Evolutionary conservation across 2,888 invertebrate genomes (phyloP).

Genomic region (Tuberolachnus salignus): DNA sequence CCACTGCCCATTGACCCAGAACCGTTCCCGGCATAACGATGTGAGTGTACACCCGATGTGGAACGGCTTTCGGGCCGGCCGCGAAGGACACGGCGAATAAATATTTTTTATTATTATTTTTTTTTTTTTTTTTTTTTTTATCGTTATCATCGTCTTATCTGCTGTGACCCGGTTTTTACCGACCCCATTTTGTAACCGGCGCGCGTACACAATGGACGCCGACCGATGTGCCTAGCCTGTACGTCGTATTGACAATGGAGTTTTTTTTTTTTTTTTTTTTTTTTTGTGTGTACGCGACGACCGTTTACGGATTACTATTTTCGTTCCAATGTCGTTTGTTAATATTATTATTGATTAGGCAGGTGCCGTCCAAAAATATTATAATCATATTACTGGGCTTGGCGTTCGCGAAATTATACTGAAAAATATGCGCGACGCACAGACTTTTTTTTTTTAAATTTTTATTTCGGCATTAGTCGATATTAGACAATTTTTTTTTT

Average conservation of each 20-base stretch:
- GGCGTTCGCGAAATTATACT: no score
- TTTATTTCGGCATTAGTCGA: no score
- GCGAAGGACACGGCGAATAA: constrained; percentile 23
- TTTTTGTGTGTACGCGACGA: background rate
- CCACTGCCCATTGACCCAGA: no score
- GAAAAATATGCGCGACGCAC: no score
- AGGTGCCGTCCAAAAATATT: no score
- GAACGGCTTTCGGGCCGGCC: background rate
- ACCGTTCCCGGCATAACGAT: no score
- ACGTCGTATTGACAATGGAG: background rate
- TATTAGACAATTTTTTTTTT: no score
- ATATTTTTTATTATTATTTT: background rate
- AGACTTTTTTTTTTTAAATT: no score
- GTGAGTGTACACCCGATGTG: background rate
- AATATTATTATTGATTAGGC: background rate
- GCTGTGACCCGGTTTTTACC: background rate
- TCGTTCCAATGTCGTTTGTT: background rate
- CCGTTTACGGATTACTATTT: background rate
- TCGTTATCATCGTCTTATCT: constrained; percentile 13
- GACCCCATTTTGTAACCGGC: background rate
- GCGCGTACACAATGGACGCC: background rate
- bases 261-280: no score
- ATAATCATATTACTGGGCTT: no score
- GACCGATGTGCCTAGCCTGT: no score
- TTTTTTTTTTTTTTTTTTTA: no score